Conservation (phyloP, 2,888 invertebrate genomes). For the Halictus ligatus region DNA sequence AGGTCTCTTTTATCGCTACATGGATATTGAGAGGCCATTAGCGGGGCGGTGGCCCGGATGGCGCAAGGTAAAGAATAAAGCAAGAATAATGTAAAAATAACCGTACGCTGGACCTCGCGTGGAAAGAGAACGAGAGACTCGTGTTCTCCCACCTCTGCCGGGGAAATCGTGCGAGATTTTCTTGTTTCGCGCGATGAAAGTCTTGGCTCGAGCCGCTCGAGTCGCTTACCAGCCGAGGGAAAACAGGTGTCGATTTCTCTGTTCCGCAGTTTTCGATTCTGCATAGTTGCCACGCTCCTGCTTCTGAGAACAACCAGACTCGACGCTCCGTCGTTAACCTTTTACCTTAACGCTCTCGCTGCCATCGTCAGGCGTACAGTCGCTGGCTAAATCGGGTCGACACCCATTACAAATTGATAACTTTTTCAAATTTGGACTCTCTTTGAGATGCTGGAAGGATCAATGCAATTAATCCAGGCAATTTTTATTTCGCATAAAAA, state of each 20-base stretch:
- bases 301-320: background rate
- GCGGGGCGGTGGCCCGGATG: background rate
- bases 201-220: conserved; percentile 4
- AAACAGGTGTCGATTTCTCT: conserved; percentile 2
- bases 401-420: no score
- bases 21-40: background rate
- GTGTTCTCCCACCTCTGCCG: conserved; percentile 1
- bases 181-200: conserved; percentile 25
- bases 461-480: no score
- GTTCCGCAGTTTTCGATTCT: background rate
- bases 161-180: conserved; percentile 19
- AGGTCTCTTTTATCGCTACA: background rate
- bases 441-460: no score
- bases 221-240: background rate
- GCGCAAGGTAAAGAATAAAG: background rate
- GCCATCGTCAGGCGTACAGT: no score
- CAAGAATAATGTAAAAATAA: conserved; percentile 9
- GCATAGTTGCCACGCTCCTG: background rate
- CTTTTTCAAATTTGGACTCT: no score
- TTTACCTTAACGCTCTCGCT: background rate
- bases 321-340: background rate
- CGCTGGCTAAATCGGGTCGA: no score
- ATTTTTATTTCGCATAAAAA: no score
- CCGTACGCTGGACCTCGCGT: background rate
- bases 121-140: background rate